A percentile compares a stretch with the other conserved stretches of the same genome.
Conservation (phyloP, 2,113 vertebrate species). For the Neofelis nebulosa region DNA sequence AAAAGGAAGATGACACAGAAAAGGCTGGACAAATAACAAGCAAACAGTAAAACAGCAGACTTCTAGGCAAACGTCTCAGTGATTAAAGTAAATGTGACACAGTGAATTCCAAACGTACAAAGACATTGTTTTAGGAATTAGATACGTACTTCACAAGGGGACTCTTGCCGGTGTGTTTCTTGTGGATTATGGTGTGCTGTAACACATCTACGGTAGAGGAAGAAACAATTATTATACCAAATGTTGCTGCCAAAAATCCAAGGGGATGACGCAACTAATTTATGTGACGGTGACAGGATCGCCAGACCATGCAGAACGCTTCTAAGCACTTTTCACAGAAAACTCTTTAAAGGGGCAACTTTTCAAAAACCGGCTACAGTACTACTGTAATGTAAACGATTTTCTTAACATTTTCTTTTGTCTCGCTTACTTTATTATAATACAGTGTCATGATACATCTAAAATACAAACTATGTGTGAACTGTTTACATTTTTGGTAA, state of each 20-base stretch:
- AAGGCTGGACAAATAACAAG: not conserved
- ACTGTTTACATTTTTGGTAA: not conserved
- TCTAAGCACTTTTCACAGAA: not conserved
- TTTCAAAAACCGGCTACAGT: not conserved
- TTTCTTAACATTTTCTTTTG: not conserved
- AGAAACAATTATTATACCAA: not conserved
- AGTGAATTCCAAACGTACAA: not conserved
- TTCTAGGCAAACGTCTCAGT: not conserved
- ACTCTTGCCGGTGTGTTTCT: constrained; percentile 91
- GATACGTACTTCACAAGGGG: constrained; percentile 88
- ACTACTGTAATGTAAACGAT: too few species aligned
- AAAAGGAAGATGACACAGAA: not conserved
- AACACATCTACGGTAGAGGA: constrained; percentile 84
- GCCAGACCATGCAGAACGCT: not conserved
- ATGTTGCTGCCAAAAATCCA: not conserved
- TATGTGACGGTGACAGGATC: not conserved
- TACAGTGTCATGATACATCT: not conserved
- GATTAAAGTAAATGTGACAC: not conserved
- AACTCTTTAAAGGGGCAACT: not conserved
- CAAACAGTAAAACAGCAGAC: not conserved
- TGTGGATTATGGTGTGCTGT: constrained; percentile 89
- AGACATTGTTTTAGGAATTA: not conserved
- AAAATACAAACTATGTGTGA: not conserved
- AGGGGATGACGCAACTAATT: not conserved
- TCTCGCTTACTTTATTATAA: not conserved